Evolutionary conservation across 2,113 vertebrate genomes (phyloP).

Genomic region (Salvelinus fontinalis): DNA sequence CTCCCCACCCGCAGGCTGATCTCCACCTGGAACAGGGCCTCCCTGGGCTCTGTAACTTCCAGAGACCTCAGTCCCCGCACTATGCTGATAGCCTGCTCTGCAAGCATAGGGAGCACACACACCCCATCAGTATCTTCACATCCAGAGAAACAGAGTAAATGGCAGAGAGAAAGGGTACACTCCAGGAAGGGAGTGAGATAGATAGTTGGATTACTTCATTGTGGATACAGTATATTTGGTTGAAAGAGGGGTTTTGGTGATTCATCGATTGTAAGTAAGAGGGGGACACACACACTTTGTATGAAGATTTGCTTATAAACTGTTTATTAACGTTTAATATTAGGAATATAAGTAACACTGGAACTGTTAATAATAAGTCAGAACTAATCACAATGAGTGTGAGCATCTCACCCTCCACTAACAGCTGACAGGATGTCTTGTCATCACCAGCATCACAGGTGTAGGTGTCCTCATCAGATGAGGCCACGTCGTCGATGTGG

Average conservation of each 20-base stretch:
- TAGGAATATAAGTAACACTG: too few relatives aligned
- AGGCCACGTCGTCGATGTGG: conserved; percentile 81
- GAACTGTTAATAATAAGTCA: too few relatives aligned
- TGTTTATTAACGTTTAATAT: too few relatives aligned
- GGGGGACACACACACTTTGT: too few relatives aligned
- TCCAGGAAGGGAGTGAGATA: too few relatives aligned
- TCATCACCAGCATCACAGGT: conserved; percentile 89
- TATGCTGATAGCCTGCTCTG: conserved; percentile 92
- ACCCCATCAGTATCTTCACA: conserved; percentile 19
- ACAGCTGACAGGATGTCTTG: conserved; percentile 87
- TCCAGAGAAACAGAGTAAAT: neutral
- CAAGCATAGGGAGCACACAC: conserved; percentile 41
- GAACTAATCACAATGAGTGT: neutral
- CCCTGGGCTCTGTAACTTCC: conserved; percentile 85
- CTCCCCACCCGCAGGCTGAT: conserved; percentile 84
- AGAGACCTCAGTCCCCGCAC: conserved; percentile 81
- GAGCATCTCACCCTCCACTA: conserved; percentile 85
- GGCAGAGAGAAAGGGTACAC: neutral
- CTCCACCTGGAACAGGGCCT: conserved; percentile 87
- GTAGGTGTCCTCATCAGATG: conserved; percentile 88
- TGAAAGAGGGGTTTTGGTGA: too few relatives aligned
- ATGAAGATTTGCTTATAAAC: too few relatives aligned
- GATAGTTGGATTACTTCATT: too few relatives aligned
- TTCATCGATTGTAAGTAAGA: too few relatives aligned
- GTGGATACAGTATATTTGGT: too few relatives aligned